These are phyloP conservation scores for Platycercus adscitus DNA, from an alignment of 2,113 vertebrate species.

Conservation along the genomic window DNA sequence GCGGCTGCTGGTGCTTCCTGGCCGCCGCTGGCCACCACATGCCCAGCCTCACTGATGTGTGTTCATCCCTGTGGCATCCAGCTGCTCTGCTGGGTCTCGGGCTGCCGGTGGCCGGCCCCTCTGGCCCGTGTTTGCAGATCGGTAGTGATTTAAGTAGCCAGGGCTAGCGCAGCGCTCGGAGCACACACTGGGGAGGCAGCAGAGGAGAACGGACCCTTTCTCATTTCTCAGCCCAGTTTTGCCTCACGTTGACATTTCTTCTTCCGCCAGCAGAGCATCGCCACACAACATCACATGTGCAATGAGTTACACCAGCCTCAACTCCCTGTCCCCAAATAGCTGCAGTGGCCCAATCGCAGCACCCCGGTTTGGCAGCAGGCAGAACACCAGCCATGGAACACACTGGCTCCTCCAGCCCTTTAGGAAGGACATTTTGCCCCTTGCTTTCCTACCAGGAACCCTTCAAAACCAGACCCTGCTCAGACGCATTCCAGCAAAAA, in stretches of 20 bases:
- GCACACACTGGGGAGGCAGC: neutral
- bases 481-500: neutral
- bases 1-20: neutral
- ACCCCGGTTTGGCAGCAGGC: rapidly evolving
- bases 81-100: neutral
- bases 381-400: neutral
- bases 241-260: neutral
- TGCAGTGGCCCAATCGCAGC: neutral
- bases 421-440: neutral
- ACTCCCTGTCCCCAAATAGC: neutral
- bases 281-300: neutral
- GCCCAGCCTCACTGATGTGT: neutral
- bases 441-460: neutral
- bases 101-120: neutral
- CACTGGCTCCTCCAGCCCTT: neutral
- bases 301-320: neutral
- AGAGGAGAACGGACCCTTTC: rapidly evolving
- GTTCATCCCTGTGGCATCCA: neutral
- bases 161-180: neutral
- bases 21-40: rapidly evolving
- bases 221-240: neutral
- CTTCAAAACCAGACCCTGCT: neutral
- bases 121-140: neutral
- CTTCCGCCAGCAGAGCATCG: neutral
- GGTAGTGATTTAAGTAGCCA: neutral